Evolutionary conservation across 2,113 vertebrate species (phyloP).

Genomic region (Carassius gibelio): DNA sequence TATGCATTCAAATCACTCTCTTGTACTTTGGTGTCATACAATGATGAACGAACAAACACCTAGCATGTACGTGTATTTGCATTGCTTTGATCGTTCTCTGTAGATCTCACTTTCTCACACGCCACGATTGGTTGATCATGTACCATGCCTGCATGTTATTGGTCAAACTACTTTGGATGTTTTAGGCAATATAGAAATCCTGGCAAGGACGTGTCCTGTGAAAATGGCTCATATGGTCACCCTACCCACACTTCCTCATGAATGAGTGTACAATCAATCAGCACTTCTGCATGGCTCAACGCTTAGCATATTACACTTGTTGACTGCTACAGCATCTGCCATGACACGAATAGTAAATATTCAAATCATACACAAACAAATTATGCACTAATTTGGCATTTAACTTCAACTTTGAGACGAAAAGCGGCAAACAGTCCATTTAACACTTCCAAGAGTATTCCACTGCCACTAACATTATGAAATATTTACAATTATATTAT

Average conservation of each 20-base stretch:
- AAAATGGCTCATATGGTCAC: no score
- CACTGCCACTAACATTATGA: background rate
- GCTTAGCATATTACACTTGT: background rate
- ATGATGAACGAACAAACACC: no score
- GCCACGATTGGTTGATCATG: no score
- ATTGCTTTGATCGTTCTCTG: no score
- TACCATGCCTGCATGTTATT: no score
- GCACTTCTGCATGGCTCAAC: slow-evolving; percentile 7
- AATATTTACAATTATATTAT: background rate
- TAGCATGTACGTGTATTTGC: no score
- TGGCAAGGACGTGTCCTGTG: no score
- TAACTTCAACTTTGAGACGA: background rate
- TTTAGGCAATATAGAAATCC: no score
- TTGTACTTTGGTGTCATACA: no score
- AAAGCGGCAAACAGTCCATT: background rate
- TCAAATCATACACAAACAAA: background rate
- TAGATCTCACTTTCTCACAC: no score
- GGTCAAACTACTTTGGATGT: no score
- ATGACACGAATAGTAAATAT: background rate
- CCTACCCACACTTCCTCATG: background rate
- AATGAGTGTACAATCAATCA: background rate
- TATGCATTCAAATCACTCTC: no score
- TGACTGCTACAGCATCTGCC: background rate
- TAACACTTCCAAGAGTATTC: background rate
- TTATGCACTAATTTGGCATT: background rate